phyloP scores from a whole-genome alignment of 2,888 invertebrate species.

The Leptodirus hochenwartii region DNA sequence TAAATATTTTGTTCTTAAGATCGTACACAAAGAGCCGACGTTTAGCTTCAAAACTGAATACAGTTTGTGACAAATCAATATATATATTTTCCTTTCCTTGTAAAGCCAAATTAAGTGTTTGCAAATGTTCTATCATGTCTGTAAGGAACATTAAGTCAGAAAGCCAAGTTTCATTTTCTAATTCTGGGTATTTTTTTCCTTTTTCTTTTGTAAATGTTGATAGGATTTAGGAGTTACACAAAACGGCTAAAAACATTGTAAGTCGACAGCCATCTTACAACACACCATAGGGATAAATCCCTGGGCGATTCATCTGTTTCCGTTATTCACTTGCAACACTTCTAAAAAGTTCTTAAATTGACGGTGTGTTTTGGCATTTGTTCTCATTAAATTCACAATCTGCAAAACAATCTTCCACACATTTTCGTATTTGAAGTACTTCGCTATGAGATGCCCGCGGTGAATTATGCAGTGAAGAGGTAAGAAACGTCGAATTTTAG shows the following conservation, averaged over 20 bases:
- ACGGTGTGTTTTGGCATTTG: no score
- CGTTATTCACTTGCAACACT: conserved; percentile 2
- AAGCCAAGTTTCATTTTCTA: conserved; percentile 4
- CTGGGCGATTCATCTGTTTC: conserved; percentile 5
- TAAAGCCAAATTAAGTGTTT: conserved; percentile 5
- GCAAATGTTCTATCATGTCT: conserved; percentile 2
- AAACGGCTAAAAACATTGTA: conserved; percentile 7
- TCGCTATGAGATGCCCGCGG: no score
- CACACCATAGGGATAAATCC: conserved; percentile 6
- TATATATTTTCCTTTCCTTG: conserved; percentile 3
- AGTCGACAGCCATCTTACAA: conserved; percentile 7
- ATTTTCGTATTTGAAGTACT: no score
- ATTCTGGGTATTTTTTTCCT: conserved; percentile 7
- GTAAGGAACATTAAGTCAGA: conserved; percentile 3
- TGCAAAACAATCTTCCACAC: no score
- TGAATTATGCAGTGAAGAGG: no score
- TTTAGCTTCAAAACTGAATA: conserved; percentile 6
- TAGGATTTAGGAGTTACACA: conserved; percentile 5
- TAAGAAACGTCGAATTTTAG: no score
- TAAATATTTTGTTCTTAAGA: conserved; percentile 4
- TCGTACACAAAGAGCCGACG: conserved; percentile 4
- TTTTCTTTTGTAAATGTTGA: conserved; percentile 7
- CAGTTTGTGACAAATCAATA: conserved; percentile 6
- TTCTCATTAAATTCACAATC: no score
- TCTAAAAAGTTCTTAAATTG: conserved; percentile 2